Conservation (phyloP, 1,140 invertebrate genomes). For the Temnothorax curvispinosus region DNA sequence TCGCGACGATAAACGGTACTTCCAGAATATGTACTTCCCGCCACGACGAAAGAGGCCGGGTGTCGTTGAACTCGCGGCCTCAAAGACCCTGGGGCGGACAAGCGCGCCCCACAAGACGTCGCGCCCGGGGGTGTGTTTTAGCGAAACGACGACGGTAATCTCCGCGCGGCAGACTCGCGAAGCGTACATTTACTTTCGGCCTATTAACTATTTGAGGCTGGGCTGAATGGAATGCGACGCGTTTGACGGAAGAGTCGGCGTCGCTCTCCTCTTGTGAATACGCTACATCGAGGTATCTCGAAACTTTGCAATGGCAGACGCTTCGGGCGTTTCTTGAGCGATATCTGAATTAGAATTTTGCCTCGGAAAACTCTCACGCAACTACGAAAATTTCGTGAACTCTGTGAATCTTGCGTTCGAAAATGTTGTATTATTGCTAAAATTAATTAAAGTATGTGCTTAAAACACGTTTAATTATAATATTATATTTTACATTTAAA, state of each 20-base stretch:
- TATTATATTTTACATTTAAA: too few relatives aligned
- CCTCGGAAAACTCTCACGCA: background rate
- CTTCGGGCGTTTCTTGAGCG: background rate
- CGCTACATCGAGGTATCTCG: background rate
- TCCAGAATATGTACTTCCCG: slow-evolving; percentile 37
- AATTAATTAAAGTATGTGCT: background rate
- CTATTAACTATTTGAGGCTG: slow-evolving; percentile 30
- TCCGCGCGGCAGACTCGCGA: slow-evolving; percentile 26
- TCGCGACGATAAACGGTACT: slow-evolving; percentile 30
- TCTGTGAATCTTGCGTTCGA: background rate
- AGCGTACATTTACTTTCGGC: slow-evolving; percentile 19
- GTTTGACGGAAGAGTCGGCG: background rate
- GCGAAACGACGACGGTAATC: slow-evolving; percentile 56
- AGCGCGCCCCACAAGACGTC: slow-evolving; percentile 18
- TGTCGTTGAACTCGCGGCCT: slow-evolving; percentile 61
- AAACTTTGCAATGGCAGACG: background rate
- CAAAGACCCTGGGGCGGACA: slow-evolving; percentile 52
- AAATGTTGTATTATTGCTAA: background rate
- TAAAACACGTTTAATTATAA: background rate
- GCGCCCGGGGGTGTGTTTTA: slow-evolving; percentile 24
- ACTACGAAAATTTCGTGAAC: background rate
- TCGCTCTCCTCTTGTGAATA: slow-evolving; percentile 21
- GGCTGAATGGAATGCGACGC: slow-evolving; percentile 24
- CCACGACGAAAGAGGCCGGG: slow-evolving; percentile 33
- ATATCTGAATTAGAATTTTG: background rate